Base-by-base conservation (phyloP, 1,140 invertebrate species). In the Physella acuta region DNA sequence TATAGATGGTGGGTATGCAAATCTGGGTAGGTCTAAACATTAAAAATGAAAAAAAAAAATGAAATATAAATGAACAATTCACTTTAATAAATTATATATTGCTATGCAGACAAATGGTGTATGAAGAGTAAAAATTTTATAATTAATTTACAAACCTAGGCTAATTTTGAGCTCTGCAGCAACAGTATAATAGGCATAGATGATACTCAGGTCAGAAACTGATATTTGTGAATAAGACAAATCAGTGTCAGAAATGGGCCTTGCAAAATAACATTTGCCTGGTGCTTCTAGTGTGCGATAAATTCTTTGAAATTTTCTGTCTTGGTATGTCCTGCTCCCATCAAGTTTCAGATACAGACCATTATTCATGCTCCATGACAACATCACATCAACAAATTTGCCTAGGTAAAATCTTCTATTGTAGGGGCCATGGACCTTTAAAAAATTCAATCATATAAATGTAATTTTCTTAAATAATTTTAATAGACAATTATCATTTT, bases 291-390 rank as follows among this genome's bases (percentile, higher is more conserved):
- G n/a, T 16, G n/a, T 34, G 26, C 59, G 59, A 34, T 36, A 58
- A 33, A 44, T 56, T 33, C 33, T 63, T 20, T 26, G 62, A 39
- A 67, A 72, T 44, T 70, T 74, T 3, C 0, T 30, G 24, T 58
- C 33, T 3, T 52, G 20, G 2, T 55, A 66, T 3, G 72, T 71
- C 20, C 55, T 20, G n/a, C 70, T 31, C 14, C 71, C 70, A 64
- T 79, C 58, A 39, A 79, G 68, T 33, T 58, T 76, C 20, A 79
- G 44, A 2, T 20, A 20, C 8, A 79, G 61, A 28, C 78, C 78
- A 36, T 51, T 30, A 30, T 78, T 70, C 0, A 71, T 30, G 65
- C 74, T 78, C 76, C 76, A 79, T 5, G 74, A 75, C 55, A 76
- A 72, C 51, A 75, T 65, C 16, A 78, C 70, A 4, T 73, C 71